Evolutionary conservation across 2,113 vertebrate species (phyloP).

Genomic region (Engystomops pustulosus): DNA sequence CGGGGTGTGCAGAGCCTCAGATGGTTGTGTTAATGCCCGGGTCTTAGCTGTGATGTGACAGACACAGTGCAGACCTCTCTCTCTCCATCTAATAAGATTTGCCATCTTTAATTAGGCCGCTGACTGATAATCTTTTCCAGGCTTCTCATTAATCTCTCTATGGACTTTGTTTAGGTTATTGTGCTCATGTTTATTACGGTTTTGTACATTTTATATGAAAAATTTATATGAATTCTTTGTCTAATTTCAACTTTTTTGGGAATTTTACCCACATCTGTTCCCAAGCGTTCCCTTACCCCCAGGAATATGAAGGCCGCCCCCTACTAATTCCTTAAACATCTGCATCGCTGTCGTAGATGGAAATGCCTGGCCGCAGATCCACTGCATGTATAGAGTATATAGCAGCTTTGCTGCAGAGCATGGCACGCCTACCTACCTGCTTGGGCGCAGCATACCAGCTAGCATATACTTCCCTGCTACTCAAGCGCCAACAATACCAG

Average conservation of each 20-base stretch:
- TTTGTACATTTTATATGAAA: not conserved
- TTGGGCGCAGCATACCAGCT: not conserved
- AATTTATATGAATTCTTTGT: not conserved
- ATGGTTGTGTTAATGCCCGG: too few relatives aligned
- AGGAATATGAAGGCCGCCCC: not conserved
- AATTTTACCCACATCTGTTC: not conserved
- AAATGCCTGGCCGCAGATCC: not conserved
- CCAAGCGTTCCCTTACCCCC: not conserved
- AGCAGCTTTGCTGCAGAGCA: not conserved
- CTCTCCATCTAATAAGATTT: slow-evolving; percentile 19
- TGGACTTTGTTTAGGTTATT: not conserved
- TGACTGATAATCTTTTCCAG: not conserved
- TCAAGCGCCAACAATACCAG: not conserved
- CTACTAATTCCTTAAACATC: not conserved
- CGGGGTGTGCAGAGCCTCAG: too few relatives aligned
- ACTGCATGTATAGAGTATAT: not conserved
- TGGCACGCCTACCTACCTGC: slow-evolving; percentile 9
- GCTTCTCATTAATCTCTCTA: not conserved
- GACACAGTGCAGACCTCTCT: not conserved
- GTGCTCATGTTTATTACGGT: not conserved
- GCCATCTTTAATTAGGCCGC: slow-evolving; percentile 21
- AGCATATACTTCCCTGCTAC: not conserved
- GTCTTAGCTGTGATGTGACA: too few relatives aligned
- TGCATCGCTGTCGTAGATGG: not conserved
- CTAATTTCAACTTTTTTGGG: not conserved